A percentile compares a stretch with the other conserved stretches of the same genome.
Evolutionary conservation across 1,140 invertebrate genomes (phyloP).

Genomic region (Calliphora vicina): DNA sequence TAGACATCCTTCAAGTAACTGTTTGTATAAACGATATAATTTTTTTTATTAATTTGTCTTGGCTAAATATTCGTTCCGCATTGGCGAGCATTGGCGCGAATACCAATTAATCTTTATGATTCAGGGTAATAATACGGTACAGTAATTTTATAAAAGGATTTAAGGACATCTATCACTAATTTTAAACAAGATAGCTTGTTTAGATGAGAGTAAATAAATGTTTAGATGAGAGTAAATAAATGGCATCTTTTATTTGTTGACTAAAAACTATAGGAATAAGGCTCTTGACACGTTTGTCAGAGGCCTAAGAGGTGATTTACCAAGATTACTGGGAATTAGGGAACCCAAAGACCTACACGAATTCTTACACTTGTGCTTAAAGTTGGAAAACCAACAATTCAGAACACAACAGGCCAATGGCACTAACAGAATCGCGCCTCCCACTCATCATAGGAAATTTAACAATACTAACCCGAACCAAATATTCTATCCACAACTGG

Average conservation of each 20-base stretch:
- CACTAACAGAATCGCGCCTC: background rate
- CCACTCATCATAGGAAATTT: background rate
- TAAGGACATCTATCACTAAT: background rate
- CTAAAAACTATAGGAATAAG: slow-evolving; percentile 19
- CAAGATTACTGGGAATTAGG: slow-evolving; percentile 26
- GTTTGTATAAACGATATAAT: too few species aligned
- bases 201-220: too few species aligned
- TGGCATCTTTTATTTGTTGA: background rate
- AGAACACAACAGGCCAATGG: background rate
- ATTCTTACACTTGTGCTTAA: slow-evolving; percentile 21
- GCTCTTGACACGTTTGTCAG: slow-evolving; percentile 23
- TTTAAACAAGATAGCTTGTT: slow-evolving; percentile 19
- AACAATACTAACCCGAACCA: background rate
- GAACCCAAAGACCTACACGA: slow-evolving; percentile 15
- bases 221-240: too few species aligned
- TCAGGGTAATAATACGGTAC: background rate
- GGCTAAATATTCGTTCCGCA: too few species aligned
- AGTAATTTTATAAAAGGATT: background rate
- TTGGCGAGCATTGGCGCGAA: too few species aligned
- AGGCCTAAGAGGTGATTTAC: slow-evolving; percentile 29
- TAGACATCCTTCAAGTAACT: too few species aligned
- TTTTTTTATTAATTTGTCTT: too few species aligned
- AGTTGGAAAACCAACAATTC: slow-evolving; percentile 21
- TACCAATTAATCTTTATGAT: background rate
- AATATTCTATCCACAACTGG: background rate